Evolutionary conservation across 30 jellyfish, hydroid and myxozoan species (phyloP).

Genomic region (Turritopsis dohrnii): DNA sequence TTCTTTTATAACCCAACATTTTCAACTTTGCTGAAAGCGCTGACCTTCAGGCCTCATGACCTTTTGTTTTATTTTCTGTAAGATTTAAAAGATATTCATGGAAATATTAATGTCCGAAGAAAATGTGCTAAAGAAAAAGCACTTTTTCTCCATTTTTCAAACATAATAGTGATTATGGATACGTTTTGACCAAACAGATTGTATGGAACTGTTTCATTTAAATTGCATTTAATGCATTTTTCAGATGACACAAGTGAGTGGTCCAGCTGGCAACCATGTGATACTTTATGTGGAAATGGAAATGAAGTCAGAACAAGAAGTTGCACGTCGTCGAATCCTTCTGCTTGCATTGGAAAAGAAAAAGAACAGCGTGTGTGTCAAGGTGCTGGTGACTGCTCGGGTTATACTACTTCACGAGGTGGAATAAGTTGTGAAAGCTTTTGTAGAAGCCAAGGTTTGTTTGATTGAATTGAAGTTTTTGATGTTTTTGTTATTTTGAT

Average conservation of each 20-base stretch:
- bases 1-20: no score
- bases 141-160: not conserved
- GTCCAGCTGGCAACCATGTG: constrained; percentile 12
- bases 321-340: not conserved
- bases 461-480: no score
- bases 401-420: not conserved
- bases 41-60: no score
- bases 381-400: constrained; percentile 14
- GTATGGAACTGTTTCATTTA: not conserved
- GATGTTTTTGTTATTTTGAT: not conserved
- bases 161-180: not conserved
- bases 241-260: not conserved
- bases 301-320: not conserved
- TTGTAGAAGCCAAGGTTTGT: not conserved
- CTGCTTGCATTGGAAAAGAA: not conserved
- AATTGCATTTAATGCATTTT: not conserved
- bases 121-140: no score
- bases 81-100: no score
- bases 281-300: constrained; percentile 6
- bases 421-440: not conserved
- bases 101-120: no score
- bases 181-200: not conserved
- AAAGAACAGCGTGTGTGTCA: not conserved
- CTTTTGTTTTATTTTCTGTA: no score
- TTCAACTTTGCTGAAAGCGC: no score